Evolutionary conservation across 2,113 vertebrate genomes (phyloP), one percentile per base, ranked within the genome.

Genomic region (Rhodinocichla rosea): DNA sequence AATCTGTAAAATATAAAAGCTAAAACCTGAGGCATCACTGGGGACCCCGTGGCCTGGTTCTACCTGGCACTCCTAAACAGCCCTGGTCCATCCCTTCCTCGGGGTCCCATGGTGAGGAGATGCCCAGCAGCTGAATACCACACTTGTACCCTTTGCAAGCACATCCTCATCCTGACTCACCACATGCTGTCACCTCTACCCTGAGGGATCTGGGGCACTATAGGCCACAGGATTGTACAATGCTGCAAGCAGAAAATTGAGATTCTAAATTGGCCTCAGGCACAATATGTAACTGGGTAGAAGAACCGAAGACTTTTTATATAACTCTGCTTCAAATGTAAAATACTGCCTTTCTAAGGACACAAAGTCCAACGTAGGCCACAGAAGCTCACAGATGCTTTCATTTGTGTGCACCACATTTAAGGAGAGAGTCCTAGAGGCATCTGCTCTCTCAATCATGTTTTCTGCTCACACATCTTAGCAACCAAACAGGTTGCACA

Each of bases 101-200:
- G n/a, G 13, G 9, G 16, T 15, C 21, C 20, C 0, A 1, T 0
- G 0, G 5, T 8, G 45, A 27, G 45, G 16, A 65, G 6, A 27
- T n/a, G 27, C 30, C 26, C 27, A 57, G 23, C 26, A 65, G 33
- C 14, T 28, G 19, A 45, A 11, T 10, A 3, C 13, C 37, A 30
- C 28, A 4, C 32, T 32, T 3, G 2, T 10, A 13, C 9, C 6
- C 44, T 63, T n/a, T 18, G 15, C 63, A 68, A 63, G 23, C 11
- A 15, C 49, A 12, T 28, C 30, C 8, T 28, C 1, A 0, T 21
- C 49, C 30, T 42, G 24, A 32, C 20, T 42, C 10, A 15, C 7
- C 20, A 10, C 26, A 24, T 8, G 7, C 17, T 50, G 55, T 13
- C 10, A 1, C 15, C 5, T 63, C 23, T 52, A 5, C 28, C 2